Percentiles rank a stretch among this genome's conserved stretches.
phyloP scores from a whole-genome alignment of 2,113 vertebrate genomes.

The Hippoglossus stenolepis region DNA sequence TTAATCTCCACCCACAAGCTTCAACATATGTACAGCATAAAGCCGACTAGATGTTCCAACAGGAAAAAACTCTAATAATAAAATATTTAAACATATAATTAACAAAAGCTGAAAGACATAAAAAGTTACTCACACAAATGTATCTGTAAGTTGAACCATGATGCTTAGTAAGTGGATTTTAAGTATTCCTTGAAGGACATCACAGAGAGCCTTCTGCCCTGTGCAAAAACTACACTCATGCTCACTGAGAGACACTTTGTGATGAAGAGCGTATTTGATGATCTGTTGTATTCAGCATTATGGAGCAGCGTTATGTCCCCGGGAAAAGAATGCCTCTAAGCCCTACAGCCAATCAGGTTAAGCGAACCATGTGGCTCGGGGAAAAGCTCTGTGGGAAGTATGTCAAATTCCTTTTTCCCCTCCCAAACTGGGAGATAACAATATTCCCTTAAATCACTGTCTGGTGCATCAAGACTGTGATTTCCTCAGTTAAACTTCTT shows the following conservation, averaged over 20 bases:
- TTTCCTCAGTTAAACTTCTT: not conserved
- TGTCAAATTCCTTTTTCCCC: conserved; percentile 75
- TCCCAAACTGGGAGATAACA: conserved; percentile 55
- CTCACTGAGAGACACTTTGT: conserved; percentile 23
- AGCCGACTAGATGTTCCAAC: not conserved
- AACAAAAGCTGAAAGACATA: not conserved
- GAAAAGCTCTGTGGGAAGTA: conserved; percentile 81
- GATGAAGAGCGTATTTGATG: conserved; percentile 11
- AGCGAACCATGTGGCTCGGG: conserved; percentile 63
- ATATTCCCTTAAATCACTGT: conserved; percentile 41
- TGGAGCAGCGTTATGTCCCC: conserved; percentile 8
- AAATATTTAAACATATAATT: not conserved
- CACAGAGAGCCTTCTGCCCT: conserved; percentile 10
- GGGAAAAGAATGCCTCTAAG: conserved; percentile 53
- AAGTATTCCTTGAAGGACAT: conserved; percentile 33
- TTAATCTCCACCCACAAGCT: not conserved
- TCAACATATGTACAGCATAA: conserved; percentile 3
- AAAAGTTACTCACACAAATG: conserved; percentile 70
- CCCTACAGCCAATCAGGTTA: conserved; percentile 72
- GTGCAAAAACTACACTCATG: not conserved
- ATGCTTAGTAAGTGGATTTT: conserved; percentile 11
- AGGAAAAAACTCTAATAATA: not conserved
- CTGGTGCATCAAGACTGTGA: conserved; percentile 7
- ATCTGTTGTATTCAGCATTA: conserved; percentile 42
- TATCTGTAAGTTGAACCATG: conserved; percentile 70